These are phyloP conservation scores for Numida meleagris DNA, from an alignment of 2,113 vertebrate species.

Conservation along the genomic window DNA sequence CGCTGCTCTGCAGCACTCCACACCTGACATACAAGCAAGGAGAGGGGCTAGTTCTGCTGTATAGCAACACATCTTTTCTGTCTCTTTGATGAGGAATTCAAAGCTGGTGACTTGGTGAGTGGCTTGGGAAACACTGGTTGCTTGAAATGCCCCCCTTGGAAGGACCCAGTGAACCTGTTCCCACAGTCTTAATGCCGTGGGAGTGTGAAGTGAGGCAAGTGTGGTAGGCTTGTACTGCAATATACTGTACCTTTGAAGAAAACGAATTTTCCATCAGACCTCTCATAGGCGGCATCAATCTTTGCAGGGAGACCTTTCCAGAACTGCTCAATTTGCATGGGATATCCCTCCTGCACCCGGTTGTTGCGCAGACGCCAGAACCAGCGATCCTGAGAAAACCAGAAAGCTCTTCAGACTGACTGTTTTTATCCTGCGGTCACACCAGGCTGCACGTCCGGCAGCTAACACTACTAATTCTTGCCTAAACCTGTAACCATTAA, in stretches of 20 bases:
- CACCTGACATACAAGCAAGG: background rate
- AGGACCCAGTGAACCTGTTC: accelerated
- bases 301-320: constrained; percentile 96
- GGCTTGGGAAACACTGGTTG: background rate
- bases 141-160: background rate
- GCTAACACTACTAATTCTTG: background rate
- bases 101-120: background rate
- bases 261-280: constrained; percentile 95
- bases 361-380: constrained; percentile 98
- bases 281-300: constrained; percentile 96
- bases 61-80: background rate
- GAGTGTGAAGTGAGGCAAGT: background rate
- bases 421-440: background rate
- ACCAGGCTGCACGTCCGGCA: background rate
- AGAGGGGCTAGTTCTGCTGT: background rate
- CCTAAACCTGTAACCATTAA: background rate
- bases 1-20: background rate
- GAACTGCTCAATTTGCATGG: constrained; percentile 98
- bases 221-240: background rate
- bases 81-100: background rate
- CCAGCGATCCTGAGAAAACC: constrained; percentile 87
- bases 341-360: constrained; percentile 96
- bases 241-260: constrained; percentile 93
- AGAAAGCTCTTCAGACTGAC: constrained; percentile 3
- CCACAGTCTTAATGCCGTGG: background rate